Conservation (phyloP, 2,888 invertebrate species). For the Perdita meconis region DNA sequence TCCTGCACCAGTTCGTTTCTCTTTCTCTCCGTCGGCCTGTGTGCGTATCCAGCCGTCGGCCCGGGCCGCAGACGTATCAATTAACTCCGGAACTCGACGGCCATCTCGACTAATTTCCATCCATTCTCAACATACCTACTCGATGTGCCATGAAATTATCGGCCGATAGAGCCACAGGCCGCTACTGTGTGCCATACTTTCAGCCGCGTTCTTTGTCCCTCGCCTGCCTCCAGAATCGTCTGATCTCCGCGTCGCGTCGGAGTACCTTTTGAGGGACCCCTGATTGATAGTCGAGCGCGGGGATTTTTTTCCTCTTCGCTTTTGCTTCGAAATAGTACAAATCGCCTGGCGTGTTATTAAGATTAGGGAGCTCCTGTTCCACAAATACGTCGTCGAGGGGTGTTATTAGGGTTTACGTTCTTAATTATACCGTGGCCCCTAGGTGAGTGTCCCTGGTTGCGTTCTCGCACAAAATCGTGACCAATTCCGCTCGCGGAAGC, state of each 20-base stretch:
- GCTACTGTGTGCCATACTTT: conserved; percentile 59
- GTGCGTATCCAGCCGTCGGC: conserved; percentile 49
- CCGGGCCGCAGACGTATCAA: conserved; percentile 75
- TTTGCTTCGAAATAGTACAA: conserved; percentile 3
- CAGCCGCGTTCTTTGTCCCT: conserved; percentile 9
- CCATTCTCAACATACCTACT: conserved; percentile 76
- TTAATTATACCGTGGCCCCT: not conserved
- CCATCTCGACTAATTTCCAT: conserved; percentile 79
- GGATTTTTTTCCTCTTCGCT: not conserved
- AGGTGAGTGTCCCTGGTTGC: not conserved
- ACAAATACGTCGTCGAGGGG: conserved; percentile 1
- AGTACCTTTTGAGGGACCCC: conserved; percentile 14
- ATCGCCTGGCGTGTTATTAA: conserved; percentile 7
- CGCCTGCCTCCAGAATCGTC: not conserved
- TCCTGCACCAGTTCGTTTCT: conserved; percentile 20
- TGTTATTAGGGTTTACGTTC: conserved; percentile 10
- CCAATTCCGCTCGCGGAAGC: not conserved
- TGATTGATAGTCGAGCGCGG: conserved; percentile 13
- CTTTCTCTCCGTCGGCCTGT: conserved; percentile 31
- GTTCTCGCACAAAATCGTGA: not conserved
- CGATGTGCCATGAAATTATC: conserved; percentile 81
- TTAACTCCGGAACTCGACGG: conserved; percentile 76
- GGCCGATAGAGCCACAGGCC: conserved; percentile 53
- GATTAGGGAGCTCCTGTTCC: conserved; percentile 8
- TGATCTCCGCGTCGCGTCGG: not conserved